A percentile compares a stretch with the other conserved stretches of the same genome.
phyloP scores from a whole-genome alignment of 1,140 invertebrate species.

The Harpegnathos saltator region DNA sequence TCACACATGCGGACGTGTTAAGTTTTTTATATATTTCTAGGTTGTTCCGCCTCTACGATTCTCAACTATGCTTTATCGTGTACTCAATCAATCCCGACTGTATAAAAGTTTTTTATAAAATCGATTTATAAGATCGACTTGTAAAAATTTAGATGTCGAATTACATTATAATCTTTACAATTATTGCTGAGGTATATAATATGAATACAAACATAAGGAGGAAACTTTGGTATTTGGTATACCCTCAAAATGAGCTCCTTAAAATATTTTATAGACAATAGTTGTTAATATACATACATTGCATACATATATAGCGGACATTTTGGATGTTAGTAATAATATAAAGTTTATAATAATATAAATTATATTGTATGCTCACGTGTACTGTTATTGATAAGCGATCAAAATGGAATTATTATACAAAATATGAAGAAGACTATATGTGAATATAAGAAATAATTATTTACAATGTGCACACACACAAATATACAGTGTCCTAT shows the following conservation, averaged over 20 bases:
- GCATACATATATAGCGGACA: background rate
- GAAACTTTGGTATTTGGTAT: background rate
- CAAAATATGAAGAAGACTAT: background rate
- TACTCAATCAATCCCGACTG: conserved; percentile 15
- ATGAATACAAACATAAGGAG: background rate
- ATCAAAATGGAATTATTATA: background rate
- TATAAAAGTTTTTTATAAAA: conserved; percentile 30
- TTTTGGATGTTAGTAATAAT: conserved; percentile 37
- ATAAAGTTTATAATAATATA: no score
- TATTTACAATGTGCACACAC: background rate
- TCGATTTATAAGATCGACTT: background rate
- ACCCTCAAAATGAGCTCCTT: conserved; percentile 21
- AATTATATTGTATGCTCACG: conserved; percentile 18
- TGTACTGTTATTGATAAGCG: conserved; percentile 14
- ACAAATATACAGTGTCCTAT: background rate
- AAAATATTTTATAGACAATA: conserved; percentile 18
- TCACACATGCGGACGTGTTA: no score
- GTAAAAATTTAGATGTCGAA: background rate
- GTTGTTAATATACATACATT: background rate
- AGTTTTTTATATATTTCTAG: conserved; percentile 29
- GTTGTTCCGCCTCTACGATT: background rate
- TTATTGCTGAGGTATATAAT: conserved; percentile 10
- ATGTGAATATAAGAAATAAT: conserved; percentile 19
- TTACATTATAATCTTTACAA: background rate
- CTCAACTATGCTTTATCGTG: conserved; percentile 6